These are phyloP conservation scores for Eilema depressum DNA, from an alignment of 2,888 invertebrate genomes.

Conservation along the genomic window DNA sequence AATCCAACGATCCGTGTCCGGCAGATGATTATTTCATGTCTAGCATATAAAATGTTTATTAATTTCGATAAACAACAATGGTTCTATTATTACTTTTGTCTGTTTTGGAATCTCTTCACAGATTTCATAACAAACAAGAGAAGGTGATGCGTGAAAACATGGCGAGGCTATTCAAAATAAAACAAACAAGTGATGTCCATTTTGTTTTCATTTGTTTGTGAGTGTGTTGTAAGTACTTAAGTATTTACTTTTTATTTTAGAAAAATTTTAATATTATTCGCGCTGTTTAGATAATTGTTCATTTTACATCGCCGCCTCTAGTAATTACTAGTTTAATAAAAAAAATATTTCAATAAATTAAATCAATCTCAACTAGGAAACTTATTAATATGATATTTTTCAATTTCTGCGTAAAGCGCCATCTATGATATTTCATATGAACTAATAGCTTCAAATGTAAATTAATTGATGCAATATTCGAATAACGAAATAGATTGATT, in stretches of 20 bases:
- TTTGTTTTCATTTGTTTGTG: conserved; percentile 6
- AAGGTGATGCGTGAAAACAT: conserved; percentile 6
- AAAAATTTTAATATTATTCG: not conserved
- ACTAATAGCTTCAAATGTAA: not conserved
- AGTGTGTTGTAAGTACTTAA: not conserved
- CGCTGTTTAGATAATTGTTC: not conserved
- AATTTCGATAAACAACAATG: conserved; percentile 7
- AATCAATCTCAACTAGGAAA: not conserved
- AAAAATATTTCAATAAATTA: not conserved
- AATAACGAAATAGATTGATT: not conserved
- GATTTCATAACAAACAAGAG: conserved; percentile 15
- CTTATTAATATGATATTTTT: not conserved
- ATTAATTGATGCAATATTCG: not conserved
- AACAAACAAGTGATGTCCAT: not conserved
- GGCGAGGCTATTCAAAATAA: not conserved
- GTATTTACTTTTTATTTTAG: not conserved
- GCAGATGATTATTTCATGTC: conserved; percentile 81
- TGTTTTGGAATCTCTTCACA: conserved; percentile 5
- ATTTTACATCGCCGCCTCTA: conserved; percentile 4
- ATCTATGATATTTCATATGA: conserved; percentile 16
- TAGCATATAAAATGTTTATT: conserved; percentile 61
- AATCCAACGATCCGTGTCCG: conserved; percentile 76
- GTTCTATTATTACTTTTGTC: conserved; percentile 1
- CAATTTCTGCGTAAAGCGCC: conserved; percentile 7
- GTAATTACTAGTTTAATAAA: not conserved